Percentiles rank a stretch among this genome's conserved stretches.
Conservation (phyloP, 2,797 vertebrate species). For the Malurus leucopterus region DNA sequence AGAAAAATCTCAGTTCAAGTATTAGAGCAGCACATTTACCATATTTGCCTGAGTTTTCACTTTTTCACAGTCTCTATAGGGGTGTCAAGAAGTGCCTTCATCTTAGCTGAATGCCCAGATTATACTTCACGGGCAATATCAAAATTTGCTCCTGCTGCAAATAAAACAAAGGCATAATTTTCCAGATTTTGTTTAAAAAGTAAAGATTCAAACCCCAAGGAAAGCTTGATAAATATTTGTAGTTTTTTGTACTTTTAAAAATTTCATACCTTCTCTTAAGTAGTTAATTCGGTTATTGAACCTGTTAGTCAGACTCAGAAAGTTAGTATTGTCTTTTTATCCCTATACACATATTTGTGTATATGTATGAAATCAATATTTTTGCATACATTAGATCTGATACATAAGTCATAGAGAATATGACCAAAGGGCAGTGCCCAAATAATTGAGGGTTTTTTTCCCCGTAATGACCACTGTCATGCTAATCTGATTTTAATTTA, state of each 20-base stretch:
- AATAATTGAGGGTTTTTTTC: neutral
- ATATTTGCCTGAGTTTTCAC: neutral
- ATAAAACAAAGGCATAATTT: neutral
- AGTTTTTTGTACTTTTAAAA: neutral
- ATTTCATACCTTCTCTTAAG: neutral
- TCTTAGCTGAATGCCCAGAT: neutral
- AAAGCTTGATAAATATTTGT: neutral
- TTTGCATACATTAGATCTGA: neutral
- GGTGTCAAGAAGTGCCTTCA: slow-evolving; percentile 56
- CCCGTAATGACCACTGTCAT: neutral
- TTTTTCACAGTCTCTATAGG: neutral
- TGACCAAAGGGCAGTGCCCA: neutral
- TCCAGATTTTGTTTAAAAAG: neutral
- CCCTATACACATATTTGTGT: neutral
- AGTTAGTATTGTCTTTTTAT: neutral
- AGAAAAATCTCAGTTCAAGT: neutral
- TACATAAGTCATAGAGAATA: neutral
- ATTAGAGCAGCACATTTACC: neutral
- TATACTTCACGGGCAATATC: neutral
- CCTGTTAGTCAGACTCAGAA: neutral
- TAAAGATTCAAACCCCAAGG: neutral
- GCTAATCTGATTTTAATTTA: neutral
- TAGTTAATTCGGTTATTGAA: neutral
- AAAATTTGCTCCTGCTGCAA: slow-evolving; percentile 26
- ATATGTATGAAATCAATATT: neutral